These are phyloP conservation scores for Cuniculus paca DNA, from an alignment of 2,797 vertebrate species.

Conservation along the genomic window DNA sequence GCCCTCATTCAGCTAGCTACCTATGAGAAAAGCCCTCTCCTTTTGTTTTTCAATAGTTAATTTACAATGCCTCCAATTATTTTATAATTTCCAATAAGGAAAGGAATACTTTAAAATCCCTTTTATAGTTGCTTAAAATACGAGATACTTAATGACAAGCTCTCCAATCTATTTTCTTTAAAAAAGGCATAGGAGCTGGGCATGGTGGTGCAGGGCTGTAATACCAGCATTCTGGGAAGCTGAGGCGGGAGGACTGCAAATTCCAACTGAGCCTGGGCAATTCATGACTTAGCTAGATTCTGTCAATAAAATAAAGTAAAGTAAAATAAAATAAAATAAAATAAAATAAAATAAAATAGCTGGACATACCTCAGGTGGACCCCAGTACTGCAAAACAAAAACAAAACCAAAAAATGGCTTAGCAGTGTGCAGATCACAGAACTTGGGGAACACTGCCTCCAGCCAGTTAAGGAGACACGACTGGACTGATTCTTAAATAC, in stretches of 20 bases:
- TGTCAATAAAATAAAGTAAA: neutral
- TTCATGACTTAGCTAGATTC: neutral
- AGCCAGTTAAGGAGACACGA: conserved; percentile 84
- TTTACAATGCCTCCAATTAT: neutral
- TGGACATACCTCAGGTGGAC: neutral
- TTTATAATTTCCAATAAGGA: conserved; percentile 48
- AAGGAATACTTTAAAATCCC: conserved; percentile 48
- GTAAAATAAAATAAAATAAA: neutral
- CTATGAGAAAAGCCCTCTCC: conserved; percentile 43
- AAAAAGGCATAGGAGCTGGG: conserved; percentile 69
- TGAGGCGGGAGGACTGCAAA: neutral
- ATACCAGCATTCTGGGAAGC: neutral
- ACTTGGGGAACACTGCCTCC: conserved; percentile 83
- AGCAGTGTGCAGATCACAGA: conserved; percentile 86
- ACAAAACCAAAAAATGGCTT: conserved; percentile 78
- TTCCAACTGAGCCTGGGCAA: neutral
- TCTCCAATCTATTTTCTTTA: conserved; percentile 88
- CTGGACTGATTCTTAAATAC: conserved; percentile 66
- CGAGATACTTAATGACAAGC: too few species aligned
- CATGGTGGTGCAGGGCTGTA: neutral
- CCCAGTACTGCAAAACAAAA: neutral
- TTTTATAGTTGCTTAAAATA: conserved; percentile 72
- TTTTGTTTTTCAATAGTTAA: conserved; percentile 35
- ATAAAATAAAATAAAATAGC: neutral
- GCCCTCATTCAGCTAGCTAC: conserved; percentile 59